Evolutionary conservation across 2,113 vertebrate genomes (phyloP).

Genomic region (Bubalus kerabau): DNA sequence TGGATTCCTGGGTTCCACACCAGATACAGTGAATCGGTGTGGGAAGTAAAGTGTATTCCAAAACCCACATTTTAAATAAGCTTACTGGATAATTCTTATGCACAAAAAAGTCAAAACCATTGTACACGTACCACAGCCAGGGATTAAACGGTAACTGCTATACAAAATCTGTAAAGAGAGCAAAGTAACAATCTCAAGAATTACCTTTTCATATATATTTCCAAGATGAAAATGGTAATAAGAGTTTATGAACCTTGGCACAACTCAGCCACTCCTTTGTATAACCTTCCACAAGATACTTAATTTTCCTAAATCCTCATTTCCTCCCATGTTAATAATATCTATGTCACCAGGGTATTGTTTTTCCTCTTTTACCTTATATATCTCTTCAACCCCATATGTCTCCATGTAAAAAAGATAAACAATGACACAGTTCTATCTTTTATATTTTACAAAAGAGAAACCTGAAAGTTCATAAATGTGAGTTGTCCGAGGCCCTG

Average conservation of each 20-base stretch:
- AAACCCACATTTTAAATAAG: background rate
- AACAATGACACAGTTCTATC: background rate
- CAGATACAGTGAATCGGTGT: background rate
- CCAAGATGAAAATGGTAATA: background rate
- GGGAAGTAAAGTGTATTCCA: background rate
- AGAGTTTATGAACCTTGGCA: background rate
- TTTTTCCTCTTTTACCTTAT: background rate
- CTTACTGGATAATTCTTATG: background rate
- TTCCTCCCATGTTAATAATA: background rate
- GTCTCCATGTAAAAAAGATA: background rate
- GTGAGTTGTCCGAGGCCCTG: background rate
- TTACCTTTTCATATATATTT: background rate
- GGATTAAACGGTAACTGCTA: background rate
- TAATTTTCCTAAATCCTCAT: background rate
- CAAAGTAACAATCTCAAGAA: background rate
- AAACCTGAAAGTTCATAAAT: background rate
- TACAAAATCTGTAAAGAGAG: background rate
- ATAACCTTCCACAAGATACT: background rate
- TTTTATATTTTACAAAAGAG: constrained; percentile 4
- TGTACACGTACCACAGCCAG: background rate
- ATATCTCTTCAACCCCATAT: background rate
- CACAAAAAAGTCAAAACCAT: background rate
- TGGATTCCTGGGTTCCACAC: background rate
- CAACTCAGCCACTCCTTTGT: background rate
- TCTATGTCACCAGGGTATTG: background rate